Conservation (phyloP, 1,140 invertebrate species). For the Penaeus vannamei region DNA sequence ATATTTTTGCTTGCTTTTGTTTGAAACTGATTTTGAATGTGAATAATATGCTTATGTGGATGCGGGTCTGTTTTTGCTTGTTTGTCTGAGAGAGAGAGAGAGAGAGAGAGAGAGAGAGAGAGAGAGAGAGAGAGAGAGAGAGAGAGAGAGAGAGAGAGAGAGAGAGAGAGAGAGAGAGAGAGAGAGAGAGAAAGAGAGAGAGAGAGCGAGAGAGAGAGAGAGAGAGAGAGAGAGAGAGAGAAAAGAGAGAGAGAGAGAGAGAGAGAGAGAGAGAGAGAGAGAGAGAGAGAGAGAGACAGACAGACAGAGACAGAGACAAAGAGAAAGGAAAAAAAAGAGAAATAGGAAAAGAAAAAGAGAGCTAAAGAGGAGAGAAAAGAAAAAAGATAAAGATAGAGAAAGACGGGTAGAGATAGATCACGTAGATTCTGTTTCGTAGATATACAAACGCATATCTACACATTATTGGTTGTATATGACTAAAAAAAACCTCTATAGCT, state of each 20-base stretch:
- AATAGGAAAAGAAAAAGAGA: neutral
- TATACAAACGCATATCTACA: no score
- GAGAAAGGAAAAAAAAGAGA: neutral
- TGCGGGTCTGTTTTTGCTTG: no score
- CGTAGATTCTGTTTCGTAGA: no score
- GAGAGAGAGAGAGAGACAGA: neutral
- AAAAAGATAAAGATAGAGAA: neutral
- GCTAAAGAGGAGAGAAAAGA: no score
- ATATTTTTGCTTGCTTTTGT: no score
- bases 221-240: neutral
- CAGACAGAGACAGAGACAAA: no score
- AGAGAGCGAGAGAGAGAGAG: neutral
- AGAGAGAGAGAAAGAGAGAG: neutral
- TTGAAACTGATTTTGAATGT: no score
- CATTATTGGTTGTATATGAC: no score
- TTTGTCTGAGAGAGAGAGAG: no score
- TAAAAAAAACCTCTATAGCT: no score
- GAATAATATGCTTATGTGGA: no score
- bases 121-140: no score
- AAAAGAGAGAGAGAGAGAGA: neutral
- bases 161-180: neutral
- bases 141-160: neutral
- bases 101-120: neutral
- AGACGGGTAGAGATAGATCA: neutral
- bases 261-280: neutral